Percentiles rank a stretch among this genome's conserved stretches.
Conservation (phyloP, 2,797 vertebrate species). For the Poeciliopsis turneri region DNA sequence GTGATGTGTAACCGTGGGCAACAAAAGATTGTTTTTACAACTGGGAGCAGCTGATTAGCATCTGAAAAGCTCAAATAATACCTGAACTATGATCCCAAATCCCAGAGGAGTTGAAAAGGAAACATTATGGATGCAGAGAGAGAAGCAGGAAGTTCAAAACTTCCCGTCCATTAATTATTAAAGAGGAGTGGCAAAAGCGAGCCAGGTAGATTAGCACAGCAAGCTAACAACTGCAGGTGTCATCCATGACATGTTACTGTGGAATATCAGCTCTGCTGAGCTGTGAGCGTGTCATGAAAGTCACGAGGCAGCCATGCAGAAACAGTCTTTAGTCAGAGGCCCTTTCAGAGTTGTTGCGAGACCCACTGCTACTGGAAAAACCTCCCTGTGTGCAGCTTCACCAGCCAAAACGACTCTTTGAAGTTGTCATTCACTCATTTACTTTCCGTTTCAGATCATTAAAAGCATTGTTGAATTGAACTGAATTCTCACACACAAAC, state of each 20-base stretch:
- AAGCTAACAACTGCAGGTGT: neutral
- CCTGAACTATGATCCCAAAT: neutral
- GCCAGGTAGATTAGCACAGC: neutral
- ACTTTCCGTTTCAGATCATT: neutral
- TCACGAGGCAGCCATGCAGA: neutral
- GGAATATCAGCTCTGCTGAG: neutral
- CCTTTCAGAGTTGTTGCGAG: neutral
- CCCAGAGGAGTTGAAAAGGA: neutral
- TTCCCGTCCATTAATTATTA: neutral
- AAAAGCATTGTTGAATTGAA: neutral
- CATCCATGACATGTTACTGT: neutral
- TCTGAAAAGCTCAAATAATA: neutral
- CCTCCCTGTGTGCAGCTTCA: neutral
- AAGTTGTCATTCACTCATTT: neutral
- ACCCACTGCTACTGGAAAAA: neutral
- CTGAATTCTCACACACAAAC: neutral
- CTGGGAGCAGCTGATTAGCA: neutral
- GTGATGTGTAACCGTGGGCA: neutral
- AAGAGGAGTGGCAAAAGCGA: neutral
- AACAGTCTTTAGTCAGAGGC: neutral
- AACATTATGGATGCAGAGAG: neutral
- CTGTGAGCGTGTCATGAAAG: neutral
- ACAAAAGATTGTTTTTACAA: neutral
- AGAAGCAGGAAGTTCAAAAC: neutral
- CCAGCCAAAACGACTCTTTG: neutral